Base-by-base conservation (phyloP, 2,888 invertebrate genomes). In the Baronia brevicornis region DNA sequence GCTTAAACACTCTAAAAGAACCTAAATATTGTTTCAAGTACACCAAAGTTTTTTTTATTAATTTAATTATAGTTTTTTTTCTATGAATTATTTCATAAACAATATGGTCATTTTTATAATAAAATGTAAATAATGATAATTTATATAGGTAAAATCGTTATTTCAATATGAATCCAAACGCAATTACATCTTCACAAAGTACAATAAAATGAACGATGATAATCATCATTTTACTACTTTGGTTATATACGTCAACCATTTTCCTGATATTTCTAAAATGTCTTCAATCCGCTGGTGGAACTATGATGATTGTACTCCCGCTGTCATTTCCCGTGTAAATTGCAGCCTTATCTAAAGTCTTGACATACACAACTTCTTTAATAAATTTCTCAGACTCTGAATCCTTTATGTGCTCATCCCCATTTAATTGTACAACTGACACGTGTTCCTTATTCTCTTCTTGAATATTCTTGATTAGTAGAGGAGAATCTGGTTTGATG, bases 211-310 rank as follows among this genome's bases (percentile, higher is more conserved):
- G n/a, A n/a, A n/a, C n/a, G n/a, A n/a, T n/a, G n/a, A n/a, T n/a
- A n/a, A n/a, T n/a, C n/a, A n/a, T n/a, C n/a, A n/a, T n/a, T n/a
- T n/a, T n/a, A n/a, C n/a, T n/a, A n/a, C n/a, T n/a, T n/a, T n/a
- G n/a, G n/a, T n/a, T n/a, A n/a, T n/a, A n/a, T n/a, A n/a, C n/a
- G n/a, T n/a, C n/a, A n/a, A n/a, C n/a, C n/a, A n/a, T n/a, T n/a
- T n/a, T n/a, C n/a, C n/a, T n/a, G n/a, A n/a, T n/a, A n/a, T n/a
- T n/a, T n/a, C n/a, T n/a, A n/a, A n/a, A n/a, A n/a, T 5, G 11
- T 37, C 18, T 43, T 82, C 82, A 84, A 58, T 82, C 82, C 0
- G 80, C 77, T 2, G 82, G 80, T 3, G 80, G 82, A 3, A 84
- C 68, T 0, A 78, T 59, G 3, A 84, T 82, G 1, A 84, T 82